phyloP scores from a whole-genome alignment of 2,113 vertebrate genomes.

The Ciconia boyciana region DNA sequence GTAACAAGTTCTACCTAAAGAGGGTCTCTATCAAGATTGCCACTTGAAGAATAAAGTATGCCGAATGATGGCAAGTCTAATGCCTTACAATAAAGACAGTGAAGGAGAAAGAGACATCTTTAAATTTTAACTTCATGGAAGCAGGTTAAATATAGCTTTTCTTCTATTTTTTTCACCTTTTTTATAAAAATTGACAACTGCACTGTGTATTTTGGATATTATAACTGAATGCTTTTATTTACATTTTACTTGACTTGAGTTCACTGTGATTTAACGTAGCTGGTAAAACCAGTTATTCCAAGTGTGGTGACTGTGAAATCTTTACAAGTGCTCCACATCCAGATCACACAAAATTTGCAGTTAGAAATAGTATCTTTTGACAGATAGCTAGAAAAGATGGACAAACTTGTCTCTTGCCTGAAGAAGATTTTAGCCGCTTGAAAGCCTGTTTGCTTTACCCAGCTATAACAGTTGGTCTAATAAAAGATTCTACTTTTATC shows the following conservation, averaged over 20 bases:
- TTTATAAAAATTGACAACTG: not conserved
- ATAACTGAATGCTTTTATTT: not conserved
- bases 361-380: not conserved
- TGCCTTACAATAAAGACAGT: not conserved
- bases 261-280: not conserved
- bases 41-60: not conserved
- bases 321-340: not conserved
- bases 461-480: not conserved
- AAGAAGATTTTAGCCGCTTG: not conserved
- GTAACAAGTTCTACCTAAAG: not conserved
- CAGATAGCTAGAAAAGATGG: not conserved
- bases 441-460: not conserved
- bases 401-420: not conserved
- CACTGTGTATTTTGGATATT: not conserved
- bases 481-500: not conserved
- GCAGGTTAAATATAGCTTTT: not conserved
- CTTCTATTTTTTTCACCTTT: not conserved
- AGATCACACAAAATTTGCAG: not conserved
- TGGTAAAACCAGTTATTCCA: not conserved
- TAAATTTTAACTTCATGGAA: not conserved
- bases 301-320: not conserved
- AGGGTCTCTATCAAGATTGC: not conserved
- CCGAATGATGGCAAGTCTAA: not conserved
- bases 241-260: not conserved
- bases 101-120: not conserved